Evolutionary conservation across 2,888 invertebrate genomes (phyloP), one percentile per base, ranked within the genome.

Genomic region (Hydriomena furcata): DNA sequence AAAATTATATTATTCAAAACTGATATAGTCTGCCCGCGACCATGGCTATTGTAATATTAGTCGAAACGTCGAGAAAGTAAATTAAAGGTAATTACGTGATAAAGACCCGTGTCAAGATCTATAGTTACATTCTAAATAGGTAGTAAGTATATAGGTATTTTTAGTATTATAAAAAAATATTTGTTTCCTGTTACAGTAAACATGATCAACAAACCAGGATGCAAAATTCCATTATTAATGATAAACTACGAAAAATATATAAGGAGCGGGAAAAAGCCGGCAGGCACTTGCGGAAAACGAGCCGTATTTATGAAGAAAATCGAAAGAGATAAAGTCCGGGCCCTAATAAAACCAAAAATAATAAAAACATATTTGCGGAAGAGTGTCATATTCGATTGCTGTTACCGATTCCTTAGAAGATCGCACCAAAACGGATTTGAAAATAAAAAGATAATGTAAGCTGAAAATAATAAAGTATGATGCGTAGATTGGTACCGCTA

Each of bases 151-250:
- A n/a, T n/a, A n/a, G n/a, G n/a, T n/a, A n/a, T n/a, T n/a, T n/a
- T n/a, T n/a, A n/a, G n/a, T n/a, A n/a, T n/a, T n/a, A n/a, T n/a
- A n/a, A n/a, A n/a, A n/a, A n/a, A n/a, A n/a, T n/a, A n/a, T n/a
- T n/a, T 8, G 21, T 45, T 40, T 35, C 20, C 4, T 17, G 17
- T 79, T 73, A 55, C 68, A 84, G 83, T 47, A 7, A 61, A 64
- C 35, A 65, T 80, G 66, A 56, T 88, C 34, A 55, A 79, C 31
- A 85, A 82, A 5, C 64, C 68, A 1, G 86, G 86, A 1, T 87
- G 88, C 55, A 69, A 77, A 68, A 87, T 88, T 50, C 88, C 87
- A 1, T 21, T 76, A 30, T 47, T 60, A 8, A 58, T 73, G 55
- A 55, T 83, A 5, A 46, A 73, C 20, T 86, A 80, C 44, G 54